Conservation (phyloP, 2,797 vertebrate genomes). For the Podarcis siculus region DNA sequence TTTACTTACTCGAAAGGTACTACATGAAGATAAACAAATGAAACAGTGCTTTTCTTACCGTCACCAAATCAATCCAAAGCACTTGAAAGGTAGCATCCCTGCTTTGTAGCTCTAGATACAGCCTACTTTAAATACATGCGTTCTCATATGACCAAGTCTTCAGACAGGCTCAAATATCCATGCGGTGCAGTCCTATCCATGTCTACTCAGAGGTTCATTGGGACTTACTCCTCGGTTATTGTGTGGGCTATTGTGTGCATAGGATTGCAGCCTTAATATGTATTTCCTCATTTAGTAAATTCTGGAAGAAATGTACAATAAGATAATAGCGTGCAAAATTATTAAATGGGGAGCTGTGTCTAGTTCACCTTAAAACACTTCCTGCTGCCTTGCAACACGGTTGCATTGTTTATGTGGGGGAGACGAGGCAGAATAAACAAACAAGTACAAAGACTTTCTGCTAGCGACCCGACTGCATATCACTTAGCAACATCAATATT, state of each 20-base stretch:
- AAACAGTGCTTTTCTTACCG: not conserved
- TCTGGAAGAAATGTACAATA: slow-evolving; percentile 35
- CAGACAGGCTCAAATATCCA: not conserved
- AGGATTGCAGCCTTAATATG: not conserved
- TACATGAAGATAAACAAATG: not conserved
- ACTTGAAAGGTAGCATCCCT: not conserved
- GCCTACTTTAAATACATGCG: not conserved
- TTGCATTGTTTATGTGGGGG: slow-evolving; percentile 67
- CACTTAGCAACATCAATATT: slow-evolving; percentile 83
- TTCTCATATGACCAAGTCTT: not conserved
- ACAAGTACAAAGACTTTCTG: slow-evolving; percentile 65
- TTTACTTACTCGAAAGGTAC: not conserved
- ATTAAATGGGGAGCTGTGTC: slow-evolving; percentile 56
- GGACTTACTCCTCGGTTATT: not conserved
- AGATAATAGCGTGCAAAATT: slow-evolving; percentile 51
- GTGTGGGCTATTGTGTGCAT: not conserved
- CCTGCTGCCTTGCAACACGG: slow-evolving; percentile 48
- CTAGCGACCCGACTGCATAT: slow-evolving; percentile 54
- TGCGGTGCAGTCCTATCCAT: not conserved
- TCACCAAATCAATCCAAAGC: not conserved
- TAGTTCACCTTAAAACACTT: slow-evolving; percentile 56
- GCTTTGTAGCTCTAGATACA: not conserved
- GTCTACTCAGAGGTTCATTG: not conserved
- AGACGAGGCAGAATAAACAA: slow-evolving; percentile 62
- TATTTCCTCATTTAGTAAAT: not conserved